phyloP scores from a whole-genome alignment of 2,888 invertebrate genomes.

The Hypercompe scribonia region DNA sequence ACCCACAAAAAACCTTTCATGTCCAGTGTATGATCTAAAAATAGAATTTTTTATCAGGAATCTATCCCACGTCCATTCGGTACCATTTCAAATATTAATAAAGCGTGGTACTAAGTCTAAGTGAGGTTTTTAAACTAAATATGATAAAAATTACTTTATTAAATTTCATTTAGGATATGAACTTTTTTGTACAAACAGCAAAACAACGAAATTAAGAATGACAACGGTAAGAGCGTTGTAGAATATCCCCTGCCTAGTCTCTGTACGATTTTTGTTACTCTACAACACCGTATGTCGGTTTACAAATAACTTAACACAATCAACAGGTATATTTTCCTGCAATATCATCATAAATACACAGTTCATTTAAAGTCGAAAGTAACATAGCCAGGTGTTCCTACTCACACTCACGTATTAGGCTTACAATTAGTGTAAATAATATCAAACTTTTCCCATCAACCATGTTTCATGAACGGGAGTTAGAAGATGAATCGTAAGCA shows the following conservation, averaged over 20 bases:
- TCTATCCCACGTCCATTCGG: too few relatives aligned
- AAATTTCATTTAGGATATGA: too few relatives aligned
- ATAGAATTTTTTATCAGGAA: too few relatives aligned
- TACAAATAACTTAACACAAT: background rate
- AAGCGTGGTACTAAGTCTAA: too few relatives aligned
- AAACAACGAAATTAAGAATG: too few relatives aligned
- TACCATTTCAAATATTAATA: too few relatives aligned
- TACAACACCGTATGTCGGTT: background rate
- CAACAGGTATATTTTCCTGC: background rate
- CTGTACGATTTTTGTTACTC: background rate
- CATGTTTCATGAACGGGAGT: slow-evolving; percentile 33
- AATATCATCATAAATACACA: background rate
- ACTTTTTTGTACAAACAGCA: too few relatives aligned
- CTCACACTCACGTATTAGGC: slow-evolving; percentile 53
- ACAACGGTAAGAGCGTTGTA: background rate
- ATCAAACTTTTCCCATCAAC: slow-evolving; percentile 52
- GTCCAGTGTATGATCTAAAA: too few relatives aligned
- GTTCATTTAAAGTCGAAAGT: background rate
- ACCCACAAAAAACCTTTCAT: too few relatives aligned
- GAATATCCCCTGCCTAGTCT: background rate
- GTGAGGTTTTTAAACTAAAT: too few relatives aligned
- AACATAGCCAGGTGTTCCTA: slow-evolving; percentile 49
- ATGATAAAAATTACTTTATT: too few relatives aligned
- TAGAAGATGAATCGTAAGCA: slow-evolving; percentile 37
- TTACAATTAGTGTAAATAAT: slow-evolving; percentile 49